These are phyloP conservation scores for Acleris cristana DNA, from an alignment of 2,888 invertebrate species.

Conservation along the genomic window DNA sequence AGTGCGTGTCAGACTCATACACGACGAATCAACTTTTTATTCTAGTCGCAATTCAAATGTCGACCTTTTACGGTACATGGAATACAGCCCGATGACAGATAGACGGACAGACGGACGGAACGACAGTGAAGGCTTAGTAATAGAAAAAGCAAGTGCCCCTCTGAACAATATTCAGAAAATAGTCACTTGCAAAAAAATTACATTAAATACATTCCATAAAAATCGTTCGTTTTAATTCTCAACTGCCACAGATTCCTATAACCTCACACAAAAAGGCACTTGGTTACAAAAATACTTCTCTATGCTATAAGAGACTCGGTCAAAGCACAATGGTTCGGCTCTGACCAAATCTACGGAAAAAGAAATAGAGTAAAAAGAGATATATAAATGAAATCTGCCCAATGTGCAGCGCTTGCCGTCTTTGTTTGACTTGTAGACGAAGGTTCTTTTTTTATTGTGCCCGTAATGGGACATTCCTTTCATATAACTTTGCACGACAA, in stretches of 20 bases:
- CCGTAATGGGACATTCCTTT: slow-evolving; percentile 47
- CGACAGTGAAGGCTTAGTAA: no score
- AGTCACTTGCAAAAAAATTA: no score
- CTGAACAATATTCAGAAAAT: no score
- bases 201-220: no score
- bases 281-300: slow-evolving; percentile 4
- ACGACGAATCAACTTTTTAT: no score
- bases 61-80: no score
- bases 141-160: no score
- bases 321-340: slow-evolving; percentile 14
- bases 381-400: slow-evolving; percentile 45
- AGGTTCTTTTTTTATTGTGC: slow-evolving; percentile 43
- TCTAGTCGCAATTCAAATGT: no score
- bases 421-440: slow-evolving; percentile 45
- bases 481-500: slow-evolving; percentile 17
- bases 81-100: no score
- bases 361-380: slow-evolving; percentile 44
- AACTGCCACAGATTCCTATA: neutral
- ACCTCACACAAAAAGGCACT: neutral
- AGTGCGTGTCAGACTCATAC: no score
- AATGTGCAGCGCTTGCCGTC: slow-evolving; percentile 40
- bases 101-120: no score
- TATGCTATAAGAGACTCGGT: slow-evolving; percentile 8
- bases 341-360: slow-evolving; percentile 18
- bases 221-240: neutral